These are phyloP conservation scores for Uropsilus gracilis DNA, from an alignment of 2,113 vertebrate genomes.

Conservation along the genomic window DNA sequence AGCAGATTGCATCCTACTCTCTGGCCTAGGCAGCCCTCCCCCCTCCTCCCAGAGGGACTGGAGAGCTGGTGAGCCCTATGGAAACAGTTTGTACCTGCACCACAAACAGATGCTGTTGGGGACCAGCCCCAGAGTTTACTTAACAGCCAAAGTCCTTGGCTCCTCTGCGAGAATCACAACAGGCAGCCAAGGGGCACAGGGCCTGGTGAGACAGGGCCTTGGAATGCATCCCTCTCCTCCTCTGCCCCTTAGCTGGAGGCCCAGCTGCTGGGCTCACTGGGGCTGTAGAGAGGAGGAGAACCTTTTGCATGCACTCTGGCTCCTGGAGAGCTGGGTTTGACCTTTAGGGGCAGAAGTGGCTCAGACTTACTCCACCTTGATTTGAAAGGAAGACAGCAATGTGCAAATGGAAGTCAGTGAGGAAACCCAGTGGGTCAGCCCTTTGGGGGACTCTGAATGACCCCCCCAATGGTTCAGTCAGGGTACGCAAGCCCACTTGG, in stretches of 20 bases:
- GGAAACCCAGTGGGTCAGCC: not conserved
- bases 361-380: not conserved
- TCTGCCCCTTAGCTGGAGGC: not conserved
- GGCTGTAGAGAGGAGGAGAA: not conserved
- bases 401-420: too few relatives aligned
- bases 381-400: not conserved
- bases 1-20: fast-evolving
- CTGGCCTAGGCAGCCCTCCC: fast-evolving
- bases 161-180: not conserved
- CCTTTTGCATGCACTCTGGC: not conserved
- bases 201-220: slow-evolving; percentile 6
- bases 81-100: slow-evolving; percentile 67
- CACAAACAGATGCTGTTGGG: slow-evolving; percentile 60
- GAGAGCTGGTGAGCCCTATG: not conserved
- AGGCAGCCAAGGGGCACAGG: not conserved
- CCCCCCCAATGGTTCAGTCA: too few relatives aligned
- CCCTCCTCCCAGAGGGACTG: not conserved
- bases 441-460: not conserved
- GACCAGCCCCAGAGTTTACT: slow-evolving; percentile 68
- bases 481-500: too few relatives aligned
- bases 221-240: not conserved
- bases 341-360: not conserved
- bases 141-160: slow-evolving; percentile 75
- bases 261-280: not conserved
- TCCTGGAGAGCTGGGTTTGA: not conserved